Base-by-base conservation (phyloP, 2,113 vertebrate genomes). In the Stegostoma tigrinum region DNA sequence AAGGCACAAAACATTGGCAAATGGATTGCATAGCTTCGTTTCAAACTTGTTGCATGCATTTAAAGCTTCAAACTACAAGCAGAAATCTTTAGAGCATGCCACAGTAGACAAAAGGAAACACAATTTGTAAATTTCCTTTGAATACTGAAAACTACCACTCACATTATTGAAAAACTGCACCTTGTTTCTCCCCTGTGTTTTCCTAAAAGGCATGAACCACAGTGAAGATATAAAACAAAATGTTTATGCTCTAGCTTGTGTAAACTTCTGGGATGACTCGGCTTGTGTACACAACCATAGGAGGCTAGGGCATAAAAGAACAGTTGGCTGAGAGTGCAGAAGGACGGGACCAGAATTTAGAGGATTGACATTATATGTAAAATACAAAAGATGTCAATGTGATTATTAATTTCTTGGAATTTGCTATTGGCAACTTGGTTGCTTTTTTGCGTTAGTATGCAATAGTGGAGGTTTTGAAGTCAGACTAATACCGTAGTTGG, bases 131-230 rank as follows among this genome's bases (percentile, higher is more conserved):
- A 97, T 96, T 97, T 97, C 96, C 96, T 96, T 97, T 96, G 96
- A 97, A 97, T 96, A 96, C 96, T 96, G 96, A 95, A 97, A 97
- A 97, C 96, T 96, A 96, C 96, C 97, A 96, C 96, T 97, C 96
- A 96, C 97, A 96, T 97, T 97, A 98, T 97, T 97, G 97, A 97
- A 98, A 98, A 97, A 97, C 97, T 97, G 97, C 97, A 97, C 97
- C 97, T 97, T 96, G 97, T 97, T 97, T 97, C 64, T 97, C 97
- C 97, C 97, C 97, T 98, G 98, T 98, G 98, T 98, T 97, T 98
- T 98, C 98, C 97, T 98, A 98, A 98, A 98, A 97, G 98, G 97
- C 96, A 97, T 97, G 97, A 96, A 97, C 97, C 97, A 97, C 97
- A 96, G 97, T 96, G 97, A 96, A 97, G 97, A 97, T 97, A 96